Base-by-base conservation (phyloP, 64 coral and sea anemone genomes). In the Astreopora myriophthalma region DNA sequence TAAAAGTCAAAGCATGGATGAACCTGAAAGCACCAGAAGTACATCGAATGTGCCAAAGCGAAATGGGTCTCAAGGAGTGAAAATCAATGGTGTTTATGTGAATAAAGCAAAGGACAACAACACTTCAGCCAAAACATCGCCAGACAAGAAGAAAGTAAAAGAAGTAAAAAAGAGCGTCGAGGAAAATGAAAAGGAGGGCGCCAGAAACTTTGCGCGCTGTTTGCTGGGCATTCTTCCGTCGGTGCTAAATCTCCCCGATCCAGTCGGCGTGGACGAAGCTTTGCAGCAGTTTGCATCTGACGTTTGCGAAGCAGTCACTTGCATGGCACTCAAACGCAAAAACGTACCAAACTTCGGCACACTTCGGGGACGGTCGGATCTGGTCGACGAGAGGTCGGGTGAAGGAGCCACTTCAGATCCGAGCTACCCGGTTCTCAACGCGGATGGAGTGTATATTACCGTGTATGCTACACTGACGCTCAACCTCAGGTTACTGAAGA, bases 281-380 rank as follows among this genome's bases (percentile, higher is more conserved):
- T 62, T 99, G 38, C 97, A 99, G 34, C 97, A 99, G 75, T 99
- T 99, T 89, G 94, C 97, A 12, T 99, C 97, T 5, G 97, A 99
- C 67, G 97, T 99, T 8, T 99, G 97, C 40, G 97, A 99, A 73
- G 97, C 97, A 16, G 91, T 99, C 33, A 99, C 97, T 9, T 99
- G 97, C 71, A 99, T 99, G 97, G 90, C 97, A 9, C 84, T 99
- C 9, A 95, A 96, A 34, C 90, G 97, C 2, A 99, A 99, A 76
- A 99, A 99, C 38, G 97, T 99, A 1, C 97, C 97, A 27, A 99
- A 99, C 71, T 99, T 99, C 77, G 97, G 97, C 8, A 99, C 97
- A 14, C 82, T 99, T 88, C 97, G 97, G n/a, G 97, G 97, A 58
- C 74, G 94, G 16, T 99, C 97, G 91, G 97, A 99, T 75, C 84